phyloP scores from a whole-genome alignment of 1,140 invertebrate species.

The Lepidurus arcticus region DNA sequence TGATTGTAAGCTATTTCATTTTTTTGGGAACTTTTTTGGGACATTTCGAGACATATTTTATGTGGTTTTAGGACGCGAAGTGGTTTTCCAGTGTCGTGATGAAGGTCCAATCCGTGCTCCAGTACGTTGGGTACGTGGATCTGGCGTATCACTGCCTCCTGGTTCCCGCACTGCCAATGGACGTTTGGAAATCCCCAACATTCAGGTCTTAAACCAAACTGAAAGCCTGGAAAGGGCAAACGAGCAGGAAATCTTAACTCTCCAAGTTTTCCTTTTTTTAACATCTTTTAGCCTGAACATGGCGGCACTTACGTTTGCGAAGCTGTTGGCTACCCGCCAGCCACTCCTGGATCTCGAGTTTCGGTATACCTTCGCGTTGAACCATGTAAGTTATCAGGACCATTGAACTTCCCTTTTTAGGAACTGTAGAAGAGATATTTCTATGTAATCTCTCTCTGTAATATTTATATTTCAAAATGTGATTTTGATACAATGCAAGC shows the following conservation, averaged over 20 bases:
- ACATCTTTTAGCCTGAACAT: conserved; percentile 54
- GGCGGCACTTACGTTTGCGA: conserved; percentile 75
- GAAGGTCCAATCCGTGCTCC: conserved; percentile 67
- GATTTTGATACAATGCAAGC: neutral
- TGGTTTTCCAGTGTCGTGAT: conserved; percentile 85
- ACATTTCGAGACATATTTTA: neutral
- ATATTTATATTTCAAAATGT: neutral
- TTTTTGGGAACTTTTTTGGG: neutral
- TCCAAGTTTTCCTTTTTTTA: conserved; percentile 21
- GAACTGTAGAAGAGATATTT: neutral
- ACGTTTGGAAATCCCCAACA: conserved; percentile 76
- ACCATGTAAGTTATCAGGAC: conserved; percentile 57
- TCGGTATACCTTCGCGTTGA: conserved; percentile 63
- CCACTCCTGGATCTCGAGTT: conserved; percentile 50
- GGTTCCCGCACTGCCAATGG: conserved; percentile 65
- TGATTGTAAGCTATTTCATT: neutral
- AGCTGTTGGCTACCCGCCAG: conserved; percentile 59
- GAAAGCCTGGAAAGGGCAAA: neutral
- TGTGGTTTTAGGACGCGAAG: conserved; percentile 64
- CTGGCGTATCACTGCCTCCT: conserved; percentile 61
- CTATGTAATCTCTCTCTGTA: no score
- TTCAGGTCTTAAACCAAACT: conserved; percentile 52
- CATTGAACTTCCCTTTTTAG: conserved; percentile 20
- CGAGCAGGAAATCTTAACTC: conserved; percentile 13
- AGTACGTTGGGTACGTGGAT: conserved; percentile 68